Base-by-base conservation (phyloP, 2,888 invertebrate genomes). In the Synanthedon formicaeformis region DNA sequence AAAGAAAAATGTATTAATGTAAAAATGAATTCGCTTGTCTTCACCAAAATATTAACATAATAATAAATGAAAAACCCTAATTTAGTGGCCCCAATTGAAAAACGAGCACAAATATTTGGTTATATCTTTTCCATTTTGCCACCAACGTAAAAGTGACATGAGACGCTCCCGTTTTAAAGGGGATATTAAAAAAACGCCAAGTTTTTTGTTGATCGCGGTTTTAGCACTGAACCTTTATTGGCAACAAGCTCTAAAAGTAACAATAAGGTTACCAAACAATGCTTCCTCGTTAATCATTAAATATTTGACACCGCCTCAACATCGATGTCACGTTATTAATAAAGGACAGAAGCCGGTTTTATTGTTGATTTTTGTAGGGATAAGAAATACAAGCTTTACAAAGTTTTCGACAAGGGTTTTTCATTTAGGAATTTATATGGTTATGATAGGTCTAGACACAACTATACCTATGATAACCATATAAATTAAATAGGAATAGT, bases 221-320 rank as follows among this genome's bases (percentile, higher is more conserved):
- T 71, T 67, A 70, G 66, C 65, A 78, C 75, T 78, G 77, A 76
- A 69, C 67, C 50, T 53, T 51, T 53, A 40, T 48, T 40, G 50
- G 51, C 53, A 50, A 51, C 48, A 54, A 54, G 54, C 51, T 51
- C 52, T 54, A 52, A 54, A 53, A 51, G 34, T 49, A 54, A 48
- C 51, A 51, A 48, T 49, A 49, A 49, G n/a, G 11, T 61, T 55
- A 54, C 60, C 74, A 73, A 73, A 80, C 79, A 80, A 78, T 72
- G 63, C 58, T 53, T 1, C 60, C 58, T 73, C 77, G 64, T 80
- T 75, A 69, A 77, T 80, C 80, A 77, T 69, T 57, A 58, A 65
- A 74, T 72, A 78, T 79, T 78, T 78, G 79, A 80, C 75, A 62
- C 63, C 55, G 60, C 66, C 75, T 78, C 78, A 75, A 70, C 71